Evolutionary conservation across 1,140 invertebrate genomes (phyloP), one percentile per base, ranked within the genome.

Genomic region (Pseudomyrmex gracilis): DNA sequence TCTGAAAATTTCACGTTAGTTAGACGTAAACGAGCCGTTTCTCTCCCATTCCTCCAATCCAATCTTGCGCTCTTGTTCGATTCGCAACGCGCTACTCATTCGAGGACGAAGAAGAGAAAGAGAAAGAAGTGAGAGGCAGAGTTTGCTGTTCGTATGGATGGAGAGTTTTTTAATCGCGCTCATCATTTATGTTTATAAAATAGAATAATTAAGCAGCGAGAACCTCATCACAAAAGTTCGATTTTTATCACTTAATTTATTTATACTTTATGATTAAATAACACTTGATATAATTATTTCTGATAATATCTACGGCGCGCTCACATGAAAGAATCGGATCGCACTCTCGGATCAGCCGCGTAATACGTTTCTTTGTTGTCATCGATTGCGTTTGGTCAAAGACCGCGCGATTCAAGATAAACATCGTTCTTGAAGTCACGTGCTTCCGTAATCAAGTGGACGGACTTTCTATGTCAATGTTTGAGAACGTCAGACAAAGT

Each of bases 1-100:
- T 82, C 73, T 82, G 68, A 68, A 86, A 89, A 88, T 89, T 87
- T 88, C 86, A 83, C 84, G 84, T 88, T 88, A 89, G 87, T 88
- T 90, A 86, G 83, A 90, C 77, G 86, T 89, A 88, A 89, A 87
- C 71, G 85, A 88, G 83, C 80, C 82, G 73, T 87, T 84, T 82
- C 66, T 55, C 63, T 73, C 34, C 34, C 73, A 67, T 77, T 87
- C 66, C 78, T 73, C 49, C 20, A 49, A 49, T 68, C 67, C 80
- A 85, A 89, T 89, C 83, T 77, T 64, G 61, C 55, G 77, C 68
- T 78, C 73, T 74, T 85, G 83, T 83, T 73, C 77, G 76, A 68
- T 77, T n/a, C 61, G 22, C 71, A 63, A 77, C 34, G 24, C 15
- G 49, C 22, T 34, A 67, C 55, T 83, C 12, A 43, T 17, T 49